phyloP scores from a whole-genome alignment of 1,140 invertebrate species.

The Araneus ventricosus region DNA sequence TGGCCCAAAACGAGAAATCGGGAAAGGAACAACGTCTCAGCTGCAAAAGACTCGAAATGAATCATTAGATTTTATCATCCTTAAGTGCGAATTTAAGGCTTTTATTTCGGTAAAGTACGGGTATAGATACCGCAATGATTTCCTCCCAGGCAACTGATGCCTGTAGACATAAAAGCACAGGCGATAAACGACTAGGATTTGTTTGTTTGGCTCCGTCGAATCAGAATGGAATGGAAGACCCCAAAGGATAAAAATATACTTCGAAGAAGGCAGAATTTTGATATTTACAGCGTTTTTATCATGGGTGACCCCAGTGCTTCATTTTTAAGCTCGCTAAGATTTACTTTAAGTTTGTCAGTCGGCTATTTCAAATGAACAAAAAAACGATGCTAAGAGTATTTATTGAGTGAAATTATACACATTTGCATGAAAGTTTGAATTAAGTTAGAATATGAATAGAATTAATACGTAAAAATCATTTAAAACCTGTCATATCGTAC shows the following conservation, averaged over 20 bases:
- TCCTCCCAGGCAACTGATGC: conserved; percentile 7
- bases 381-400: no score
- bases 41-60: conserved; percentile 56
- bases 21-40: conserved; percentile 30
- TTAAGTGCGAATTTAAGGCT: conserved; percentile 55
- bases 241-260: background rate
- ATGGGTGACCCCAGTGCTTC: background rate
- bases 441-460: no score
- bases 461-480: no score
- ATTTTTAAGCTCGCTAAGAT: no score
- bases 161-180: conserved; percentile 2
- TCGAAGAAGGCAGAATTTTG: background rate
- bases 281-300: background rate
- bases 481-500: no score
- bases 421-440: no score
- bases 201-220: background rate
- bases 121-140: conserved; percentile 41
- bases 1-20: conserved; percentile 40
- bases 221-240: background rate
- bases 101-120: conserved; percentile 30
- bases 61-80: conserved; percentile 63
- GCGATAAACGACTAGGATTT: conserved; percentile 51
- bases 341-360: no score
- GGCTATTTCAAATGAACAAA: no score
- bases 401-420: no score